Percentiles rank a stretch among this genome's conserved stretches.
Evolutionary conservation across 1,140 invertebrate species (phyloP).

Genomic region (Pseudachorutes palmiensis): DNA sequence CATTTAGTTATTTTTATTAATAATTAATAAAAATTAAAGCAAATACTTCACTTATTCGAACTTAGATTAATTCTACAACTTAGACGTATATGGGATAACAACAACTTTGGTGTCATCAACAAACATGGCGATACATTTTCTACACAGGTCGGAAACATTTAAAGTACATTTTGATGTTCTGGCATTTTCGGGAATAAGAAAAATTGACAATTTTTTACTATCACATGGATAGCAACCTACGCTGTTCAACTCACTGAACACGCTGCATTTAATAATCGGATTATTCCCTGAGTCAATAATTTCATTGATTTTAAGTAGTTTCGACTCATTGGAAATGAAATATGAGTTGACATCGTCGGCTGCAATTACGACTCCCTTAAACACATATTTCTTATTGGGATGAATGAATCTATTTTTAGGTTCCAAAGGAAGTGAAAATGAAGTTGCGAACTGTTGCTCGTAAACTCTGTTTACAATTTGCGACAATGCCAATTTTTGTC

Average conservation of each 20-base stretch:
- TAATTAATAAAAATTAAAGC: no score
- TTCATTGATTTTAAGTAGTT: no score
- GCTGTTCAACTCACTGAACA: no score
- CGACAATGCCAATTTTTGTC: conserved; percentile 31
- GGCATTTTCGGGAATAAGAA: neutral
- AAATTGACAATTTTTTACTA: neutral
- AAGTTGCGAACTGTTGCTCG: neutral
- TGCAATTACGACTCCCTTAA: neutral
- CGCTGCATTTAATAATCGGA: no score
- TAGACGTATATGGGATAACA: neutral
- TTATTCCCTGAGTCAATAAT: no score
- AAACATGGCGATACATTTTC: neutral
- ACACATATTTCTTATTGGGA: neutral
- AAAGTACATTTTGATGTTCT: neutral
- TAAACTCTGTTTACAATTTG: conserved; percentile 12
- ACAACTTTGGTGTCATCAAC: no score
- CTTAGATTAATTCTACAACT: neutral
- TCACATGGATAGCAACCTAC: neutral
- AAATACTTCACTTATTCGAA: no score
- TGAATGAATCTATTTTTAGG: neutral
- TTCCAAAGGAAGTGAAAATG: neutral
- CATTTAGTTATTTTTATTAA: no score
- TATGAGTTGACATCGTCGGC: no score
- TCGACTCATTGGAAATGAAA: no score
- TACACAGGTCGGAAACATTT: neutral